Evolutionary conservation across 2,888 invertebrate species (phyloP).

Genomic region (Pinctada fucata): DNA sequence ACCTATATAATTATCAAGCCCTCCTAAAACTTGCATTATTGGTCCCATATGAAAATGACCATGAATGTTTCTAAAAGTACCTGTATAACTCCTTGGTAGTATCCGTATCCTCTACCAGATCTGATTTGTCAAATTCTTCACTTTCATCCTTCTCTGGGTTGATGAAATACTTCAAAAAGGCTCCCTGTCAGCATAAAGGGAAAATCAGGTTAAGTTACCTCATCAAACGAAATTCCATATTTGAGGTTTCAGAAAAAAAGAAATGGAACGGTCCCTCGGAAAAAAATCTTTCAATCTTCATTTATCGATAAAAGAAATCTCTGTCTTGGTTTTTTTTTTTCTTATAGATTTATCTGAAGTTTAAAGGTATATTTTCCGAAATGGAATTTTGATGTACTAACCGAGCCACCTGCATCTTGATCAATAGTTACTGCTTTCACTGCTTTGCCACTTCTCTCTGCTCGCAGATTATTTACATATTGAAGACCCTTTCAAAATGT

Average conservation of each 20-base stretch:
- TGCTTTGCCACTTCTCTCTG: not conserved
- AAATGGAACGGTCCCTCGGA: no score
- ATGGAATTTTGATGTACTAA: not conserved
- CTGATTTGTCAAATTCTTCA: conserved; percentile 2
- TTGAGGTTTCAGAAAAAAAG: no score
- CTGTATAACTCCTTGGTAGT: not conserved
- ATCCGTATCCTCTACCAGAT: not conserved
- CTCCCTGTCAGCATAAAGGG: not conserved
- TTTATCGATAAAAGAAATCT: no score
- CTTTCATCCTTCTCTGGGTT: not conserved
- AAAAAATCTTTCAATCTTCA: no score
- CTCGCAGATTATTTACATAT: not conserved
- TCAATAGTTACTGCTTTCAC: not conserved
- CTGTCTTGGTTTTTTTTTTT: no score
- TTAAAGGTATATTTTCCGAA: no score
- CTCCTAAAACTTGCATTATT: no score
- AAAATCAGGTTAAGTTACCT: no score
- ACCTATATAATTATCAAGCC: no score
- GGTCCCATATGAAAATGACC: no score
- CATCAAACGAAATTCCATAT: no score
- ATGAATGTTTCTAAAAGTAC: not conserved
- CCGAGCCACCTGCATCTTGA: not conserved
- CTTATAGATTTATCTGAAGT: no score
- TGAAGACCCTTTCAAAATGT: not conserved
- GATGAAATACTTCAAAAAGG: not conserved